A percentile compares a stretch with the other conserved stretches of the same genome.
phyloP scores from a whole-genome alignment of 2,113 vertebrate genomes.

The Dicrurus megarhynchus region DNA sequence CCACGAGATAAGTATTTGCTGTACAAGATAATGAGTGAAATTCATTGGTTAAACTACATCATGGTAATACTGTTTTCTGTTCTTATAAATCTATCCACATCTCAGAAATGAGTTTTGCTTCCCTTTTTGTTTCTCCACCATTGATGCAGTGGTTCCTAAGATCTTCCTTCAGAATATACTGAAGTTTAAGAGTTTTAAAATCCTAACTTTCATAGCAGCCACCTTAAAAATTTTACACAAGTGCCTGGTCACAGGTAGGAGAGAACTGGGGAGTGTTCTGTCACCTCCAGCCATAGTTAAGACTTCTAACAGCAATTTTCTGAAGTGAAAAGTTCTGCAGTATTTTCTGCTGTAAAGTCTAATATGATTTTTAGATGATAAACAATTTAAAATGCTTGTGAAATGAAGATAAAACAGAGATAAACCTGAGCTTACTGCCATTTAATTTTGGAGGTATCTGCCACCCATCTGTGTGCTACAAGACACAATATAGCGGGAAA shows the following conservation, averaged over 20 bases:
- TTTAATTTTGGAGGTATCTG: not conserved
- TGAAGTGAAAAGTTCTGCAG: not conserved
- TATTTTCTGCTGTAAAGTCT: not conserved
- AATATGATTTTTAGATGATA: not conserved
- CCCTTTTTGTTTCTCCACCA: not conserved
- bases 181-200: not conserved
- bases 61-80: not conserved
- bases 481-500: not conserved
- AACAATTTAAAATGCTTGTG: not conserved
- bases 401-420: not conserved
- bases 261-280: not conserved
- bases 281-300: not conserved
- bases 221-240: accelerated
- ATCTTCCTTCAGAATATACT: not conserved
- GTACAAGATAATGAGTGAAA: not conserved
- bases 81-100: not conserved
- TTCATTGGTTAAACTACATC: not conserved
- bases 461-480: not conserved
- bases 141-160: not conserved
- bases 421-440: not conserved
- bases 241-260: not conserved
- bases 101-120: not conserved
- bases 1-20: not conserved
- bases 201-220: not conserved
- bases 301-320: not conserved